These are phyloP conservation scores for Latheticus oryzae DNA, from an alignment of 2,888 invertebrate species.

Conservation along the genomic window DNA sequence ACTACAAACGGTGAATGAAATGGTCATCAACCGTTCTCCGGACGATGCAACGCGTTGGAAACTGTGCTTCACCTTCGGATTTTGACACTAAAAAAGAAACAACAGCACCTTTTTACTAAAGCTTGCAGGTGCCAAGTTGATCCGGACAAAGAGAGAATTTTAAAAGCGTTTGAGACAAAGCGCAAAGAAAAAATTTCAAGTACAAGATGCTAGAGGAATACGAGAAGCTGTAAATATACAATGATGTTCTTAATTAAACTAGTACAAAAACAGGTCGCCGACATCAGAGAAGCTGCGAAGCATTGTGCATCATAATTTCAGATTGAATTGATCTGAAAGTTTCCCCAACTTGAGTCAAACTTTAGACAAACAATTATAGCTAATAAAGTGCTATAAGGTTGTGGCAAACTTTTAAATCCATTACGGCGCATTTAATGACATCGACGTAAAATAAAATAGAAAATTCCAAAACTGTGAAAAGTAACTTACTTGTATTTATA, in stretches of 20 bases:
- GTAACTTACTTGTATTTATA: too few species aligned
- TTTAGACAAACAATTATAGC: constrained; percentile 52
- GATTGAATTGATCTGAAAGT: constrained; percentile 50
- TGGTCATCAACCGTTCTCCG: constrained; percentile 33
- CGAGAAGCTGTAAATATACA: constrained; percentile 27
- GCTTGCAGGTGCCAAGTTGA: constrained; percentile 26
- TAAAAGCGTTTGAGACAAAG: constrained; percentile 4
- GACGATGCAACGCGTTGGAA: constrained; percentile 16
- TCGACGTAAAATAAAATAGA: too few species aligned
- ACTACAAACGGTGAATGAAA: constrained; percentile 47
- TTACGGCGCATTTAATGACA: constrained; percentile 39
- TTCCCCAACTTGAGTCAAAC: constrained; percentile 45
- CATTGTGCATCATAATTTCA: constrained; percentile 51
- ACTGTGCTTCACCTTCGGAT: constrained; percentile 20
- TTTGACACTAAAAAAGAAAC: constrained; percentile 28
- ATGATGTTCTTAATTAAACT: constrained; percentile 46
- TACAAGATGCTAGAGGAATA: constrained; percentile 10
- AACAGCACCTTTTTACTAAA: constrained; percentile 6
- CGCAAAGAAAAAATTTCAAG: constrained; percentile 18
- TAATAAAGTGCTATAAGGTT: constrained; percentile 50
- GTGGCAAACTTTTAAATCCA: constrained; percentile 44
- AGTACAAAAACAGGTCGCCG: constrained; percentile 45
- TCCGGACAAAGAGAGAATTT: constrained; percentile 26
- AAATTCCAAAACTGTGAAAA: too few species aligned
- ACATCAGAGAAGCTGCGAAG: constrained; percentile 42